Conservation (phyloP, 2,797 vertebrate species). For the Sebastes nivosus region DNA sequence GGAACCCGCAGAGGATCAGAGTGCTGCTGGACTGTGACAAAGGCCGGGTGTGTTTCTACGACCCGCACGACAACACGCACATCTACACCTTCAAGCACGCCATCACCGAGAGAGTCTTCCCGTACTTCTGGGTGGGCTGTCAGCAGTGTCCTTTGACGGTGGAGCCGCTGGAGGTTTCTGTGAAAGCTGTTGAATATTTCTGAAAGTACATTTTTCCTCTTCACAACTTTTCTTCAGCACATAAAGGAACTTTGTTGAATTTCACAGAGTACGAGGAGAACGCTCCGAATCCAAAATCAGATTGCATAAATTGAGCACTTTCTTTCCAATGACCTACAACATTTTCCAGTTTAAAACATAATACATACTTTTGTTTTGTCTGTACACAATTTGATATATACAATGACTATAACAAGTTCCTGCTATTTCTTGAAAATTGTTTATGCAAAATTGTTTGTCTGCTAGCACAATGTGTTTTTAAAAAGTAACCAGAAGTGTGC, state of each 20-base stretch:
- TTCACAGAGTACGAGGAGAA: not conserved
- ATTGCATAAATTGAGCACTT: not conserved
- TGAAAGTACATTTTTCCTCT: not conserved
- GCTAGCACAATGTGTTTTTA: not conserved
- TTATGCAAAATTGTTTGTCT: not conserved
- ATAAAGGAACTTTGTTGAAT: not conserved
- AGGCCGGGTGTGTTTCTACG: slow-evolving; percentile 70
- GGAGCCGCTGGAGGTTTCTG: slow-evolving; percentile 51
- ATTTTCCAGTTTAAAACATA: not conserved
- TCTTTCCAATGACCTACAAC: not conserved
- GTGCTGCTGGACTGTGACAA: slow-evolving; percentile 76
- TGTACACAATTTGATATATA: not conserved
- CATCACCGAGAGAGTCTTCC: slow-evolving; percentile 70
- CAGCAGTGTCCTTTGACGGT: slow-evolving; percentile 70
- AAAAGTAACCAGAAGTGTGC: not conserved
- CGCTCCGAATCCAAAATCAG: not conserved
- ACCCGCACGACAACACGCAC: slow-evolving; percentile 50
- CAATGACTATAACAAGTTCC: not conserved
- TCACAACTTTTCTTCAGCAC: not conserved
- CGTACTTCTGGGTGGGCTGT: slow-evolving; percentile 81
- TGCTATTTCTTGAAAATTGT: not conserved
- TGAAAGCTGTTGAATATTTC: slow-evolving; percentile 31
- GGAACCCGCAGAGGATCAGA: slow-evolving; percentile 62
- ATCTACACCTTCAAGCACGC: slow-evolving; percentile 80
- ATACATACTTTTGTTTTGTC: not conserved